Evolutionary conservation across 2,888 invertebrate species (phyloP).

Genomic region (Apoderus coryli): DNA sequence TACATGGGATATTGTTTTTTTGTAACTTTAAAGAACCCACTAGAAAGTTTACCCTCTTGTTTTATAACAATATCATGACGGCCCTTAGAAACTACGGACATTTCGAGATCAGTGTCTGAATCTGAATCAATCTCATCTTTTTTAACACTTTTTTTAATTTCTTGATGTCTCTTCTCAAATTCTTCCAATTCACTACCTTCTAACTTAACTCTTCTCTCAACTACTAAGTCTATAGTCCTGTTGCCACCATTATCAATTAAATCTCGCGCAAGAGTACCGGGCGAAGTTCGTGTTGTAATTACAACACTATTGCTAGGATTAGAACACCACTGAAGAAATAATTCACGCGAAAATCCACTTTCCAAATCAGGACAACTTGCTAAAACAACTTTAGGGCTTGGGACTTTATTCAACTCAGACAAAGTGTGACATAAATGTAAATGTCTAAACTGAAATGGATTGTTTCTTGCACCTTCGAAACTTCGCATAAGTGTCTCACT

Average conservation of each 20-base stretch:
- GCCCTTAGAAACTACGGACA: constrained; percentile 62
- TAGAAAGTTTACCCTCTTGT: constrained; percentile 45
- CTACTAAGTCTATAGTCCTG: constrained; percentile 53
- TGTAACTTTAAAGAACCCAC: constrained; percentile 74
- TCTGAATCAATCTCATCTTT: constrained; percentile 62
- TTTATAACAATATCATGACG: constrained; percentile 84
- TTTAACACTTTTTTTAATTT: constrained; percentile 27
- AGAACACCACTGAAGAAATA: constrained; percentile 88
- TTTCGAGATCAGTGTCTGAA: constrained; percentile 71
- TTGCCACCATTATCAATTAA: constrained; percentile 64
- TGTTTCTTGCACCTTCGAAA: constrained; percentile 76
- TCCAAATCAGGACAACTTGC: constrained; percentile 93
- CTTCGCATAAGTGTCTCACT: constrained; percentile 92
- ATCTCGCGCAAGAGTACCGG: constrained; percentile 67
- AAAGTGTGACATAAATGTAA: constrained; percentile 88
- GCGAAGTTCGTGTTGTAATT: constrained; percentile 72
- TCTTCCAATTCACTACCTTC: constrained; percentile 71
- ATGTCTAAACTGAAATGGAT: constrained; percentile 92
- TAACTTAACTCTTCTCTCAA: constrained; percentile 53
- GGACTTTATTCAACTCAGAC: constrained; percentile 69
- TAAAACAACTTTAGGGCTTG: constrained; percentile 87
- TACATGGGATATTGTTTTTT: constrained; percentile 95
- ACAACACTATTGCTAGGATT: constrained; percentile 90
- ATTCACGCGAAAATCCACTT: constrained; percentile 84
- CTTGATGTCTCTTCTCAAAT: constrained; percentile 49